Evolutionary conservation across 2,113 vertebrate species (phyloP), one percentile per base, ranked within the genome.

Genomic region (Neolamprologus ventralis): DNA sequence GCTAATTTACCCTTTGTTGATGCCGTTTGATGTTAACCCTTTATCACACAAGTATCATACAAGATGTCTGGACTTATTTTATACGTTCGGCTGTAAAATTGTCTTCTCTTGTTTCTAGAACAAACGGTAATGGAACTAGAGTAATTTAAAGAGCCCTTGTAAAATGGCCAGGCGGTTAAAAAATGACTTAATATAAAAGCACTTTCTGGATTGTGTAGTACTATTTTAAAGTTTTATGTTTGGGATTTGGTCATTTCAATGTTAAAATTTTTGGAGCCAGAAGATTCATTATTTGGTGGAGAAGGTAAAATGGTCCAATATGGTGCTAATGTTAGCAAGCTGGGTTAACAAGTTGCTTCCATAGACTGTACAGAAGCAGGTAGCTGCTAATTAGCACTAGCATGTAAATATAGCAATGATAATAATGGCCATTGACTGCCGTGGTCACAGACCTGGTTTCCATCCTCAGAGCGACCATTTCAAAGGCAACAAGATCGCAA

Each of bases 11-110:
- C 71, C 42, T 75, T 75, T 75, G 42, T 47, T 75, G 40, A 75
- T 75, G 23, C 42, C 0, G 1, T 47, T 47, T 75, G 42, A 75
- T 49, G 60, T 37, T 68, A 37, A 68, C 33, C 11, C 60, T 2
- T 68, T 37, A 68, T 68, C 19, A 68, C 33, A 21, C 7, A 65
- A 2, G 31, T 21, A 65, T 65, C 60, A 65, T 21, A 37, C 60
- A 65, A 0, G 60, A 0, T 37, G 19, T 0, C 33, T 37, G 19
- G 33, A 37, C 17, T 65, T 3, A 37, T 65, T 65, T 37, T 65
- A 65, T 37, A 65, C 4, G 0, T 65, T n/a, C 0, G 3, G 0
- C 31, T 65, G 60, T 65, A 65, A 65, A 65, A n/a, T 65, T 7
- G 31, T n/a, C 31, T 65, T 65, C 60, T 65, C 31, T 12, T n/a